A percentile compares a stretch with the other conserved stretches of the same genome.
These are phyloP conservation scores for Drosophila takahashii DNA, from an alignment of 1,140 invertebrate species.

Conservation along the genomic window DNA sequence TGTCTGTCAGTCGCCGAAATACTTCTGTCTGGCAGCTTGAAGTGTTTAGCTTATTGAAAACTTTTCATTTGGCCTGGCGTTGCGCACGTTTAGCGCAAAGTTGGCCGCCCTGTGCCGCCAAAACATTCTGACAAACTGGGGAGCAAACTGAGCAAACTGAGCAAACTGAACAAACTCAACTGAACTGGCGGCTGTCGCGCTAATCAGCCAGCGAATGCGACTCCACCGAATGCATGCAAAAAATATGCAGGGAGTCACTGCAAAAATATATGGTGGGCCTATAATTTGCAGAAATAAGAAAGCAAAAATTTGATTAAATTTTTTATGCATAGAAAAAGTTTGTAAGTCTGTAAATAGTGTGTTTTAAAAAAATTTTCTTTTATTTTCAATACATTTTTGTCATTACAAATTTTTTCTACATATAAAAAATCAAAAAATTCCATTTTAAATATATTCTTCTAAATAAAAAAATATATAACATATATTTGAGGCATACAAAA, in stretches of 20 bases:
- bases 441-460: no score
- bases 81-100: constrained; percentile 9
- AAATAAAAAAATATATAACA: no score
- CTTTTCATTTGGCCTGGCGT: constrained; percentile 57
- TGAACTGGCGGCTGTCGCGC: constrained; percentile 51
- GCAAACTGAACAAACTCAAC: constrained; percentile 32
- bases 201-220: constrained; percentile 63
- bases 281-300: background rate
- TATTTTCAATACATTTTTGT: no score
- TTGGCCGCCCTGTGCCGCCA: constrained; percentile 11
- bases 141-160: constrained; percentile 46
- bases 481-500: no score
- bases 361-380: no score
- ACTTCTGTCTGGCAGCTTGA: constrained; percentile 54
- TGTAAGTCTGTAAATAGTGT: no score
- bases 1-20: constrained; percentile 15
- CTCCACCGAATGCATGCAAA: constrained; percentile 7
- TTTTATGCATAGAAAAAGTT: no score
- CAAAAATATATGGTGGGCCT: background rate
- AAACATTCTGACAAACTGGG: constrained; percentile 62
- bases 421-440: no score
- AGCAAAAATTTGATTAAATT: background rate
- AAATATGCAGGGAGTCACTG: background rate
- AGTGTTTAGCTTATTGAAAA: constrained; percentile 82
- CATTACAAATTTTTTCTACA: no score